Percentiles rank a stretch among this genome's conserved stretches.
Conservation (phyloP, 2,797 vertebrate species). For the Premnoplex brunnescens region DNA sequence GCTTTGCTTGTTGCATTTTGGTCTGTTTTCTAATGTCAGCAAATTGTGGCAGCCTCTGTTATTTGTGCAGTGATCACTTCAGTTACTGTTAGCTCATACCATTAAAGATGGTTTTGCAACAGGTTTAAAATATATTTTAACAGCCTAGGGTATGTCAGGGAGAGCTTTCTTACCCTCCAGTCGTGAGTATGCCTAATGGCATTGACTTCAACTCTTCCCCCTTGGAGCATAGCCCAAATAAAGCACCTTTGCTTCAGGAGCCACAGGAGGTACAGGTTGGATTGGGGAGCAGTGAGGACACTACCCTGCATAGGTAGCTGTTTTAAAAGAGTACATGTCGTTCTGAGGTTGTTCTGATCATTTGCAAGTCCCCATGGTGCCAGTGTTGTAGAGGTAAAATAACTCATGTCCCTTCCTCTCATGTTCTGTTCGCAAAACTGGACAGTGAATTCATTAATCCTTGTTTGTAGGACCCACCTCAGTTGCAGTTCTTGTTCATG, state of each 20-base stretch:
- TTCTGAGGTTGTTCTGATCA: neutral
- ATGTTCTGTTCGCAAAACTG: neutral
- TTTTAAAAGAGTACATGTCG: neutral
- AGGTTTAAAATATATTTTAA: neutral
- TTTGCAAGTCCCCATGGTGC: neutral
- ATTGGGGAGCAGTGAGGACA: neutral
- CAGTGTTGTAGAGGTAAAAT: neutral
- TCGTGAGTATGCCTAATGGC: neutral
- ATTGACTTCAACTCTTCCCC: neutral
- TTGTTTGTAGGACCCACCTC: neutral
- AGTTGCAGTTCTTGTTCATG: neutral
- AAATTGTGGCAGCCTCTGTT: accelerated
- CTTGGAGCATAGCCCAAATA: neutral
- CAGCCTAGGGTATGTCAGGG: neutral
- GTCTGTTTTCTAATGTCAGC: neutral
- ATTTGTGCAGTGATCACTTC: neutral
- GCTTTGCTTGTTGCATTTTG: neutral
- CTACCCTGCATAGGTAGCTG: neutral
- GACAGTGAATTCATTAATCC: neutral
- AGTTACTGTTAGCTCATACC: neutral
- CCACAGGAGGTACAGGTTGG: neutral
- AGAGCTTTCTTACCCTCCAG: neutral
- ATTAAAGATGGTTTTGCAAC: neutral
- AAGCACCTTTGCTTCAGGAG: neutral
- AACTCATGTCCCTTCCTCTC: accelerated